Percentiles rank a stretch among this genome's conserved stretches.
Evolutionary conservation across 1,140 invertebrate genomes (phyloP).

Genomic region (Dermatophagoides farinae): DNA sequence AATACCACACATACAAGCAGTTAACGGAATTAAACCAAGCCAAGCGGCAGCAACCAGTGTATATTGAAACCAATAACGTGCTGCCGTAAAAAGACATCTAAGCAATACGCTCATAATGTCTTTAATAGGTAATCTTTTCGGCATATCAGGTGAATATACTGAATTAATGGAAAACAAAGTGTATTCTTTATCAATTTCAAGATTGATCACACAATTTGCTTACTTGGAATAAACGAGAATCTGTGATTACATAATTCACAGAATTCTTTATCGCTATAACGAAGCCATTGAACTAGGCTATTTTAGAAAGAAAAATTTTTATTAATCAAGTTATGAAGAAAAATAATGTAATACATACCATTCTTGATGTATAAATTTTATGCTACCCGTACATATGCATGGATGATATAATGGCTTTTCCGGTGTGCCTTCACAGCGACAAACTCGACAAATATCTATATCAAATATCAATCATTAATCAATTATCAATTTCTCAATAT

Average conservation of each 20-base stretch:
- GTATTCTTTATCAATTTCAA: not conserved
- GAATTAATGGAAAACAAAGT: conserved; percentile 1
- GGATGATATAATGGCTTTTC: conserved; percentile 85
- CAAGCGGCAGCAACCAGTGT: conserved; percentile 87
- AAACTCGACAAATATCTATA: conserved; percentile 84
- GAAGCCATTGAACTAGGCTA: conserved; percentile 40
- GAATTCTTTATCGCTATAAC: conserved; percentile 90
- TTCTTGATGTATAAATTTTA: conserved; percentile 93
- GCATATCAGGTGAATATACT: conserved; percentile 97
- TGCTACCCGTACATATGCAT: conserved; percentile 94
- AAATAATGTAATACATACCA: conserved; percentile 26
- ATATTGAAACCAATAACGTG: conserved; percentile 90
- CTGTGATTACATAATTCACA: conserved; percentile 95
- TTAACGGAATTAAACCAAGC: conserved; percentile 87
- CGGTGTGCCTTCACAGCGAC: conserved; percentile 66
- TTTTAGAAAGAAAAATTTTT: conserved; percentile 11
- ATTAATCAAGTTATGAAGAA: not conserved
- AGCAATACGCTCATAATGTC: conserved; percentile 74
- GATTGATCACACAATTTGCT: conserved; percentile 19
- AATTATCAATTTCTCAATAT: not conserved
- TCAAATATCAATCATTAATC: not conserved
- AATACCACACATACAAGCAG: conserved; percentile 45
- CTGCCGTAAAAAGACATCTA: conserved; percentile 65
- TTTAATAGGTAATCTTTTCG: conserved; percentile 68
- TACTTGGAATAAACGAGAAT: conserved; percentile 89